These are phyloP conservation scores for Apoda limacodes DNA, from an alignment of 2,888 invertebrate species.

Conservation along the genomic window DNA sequence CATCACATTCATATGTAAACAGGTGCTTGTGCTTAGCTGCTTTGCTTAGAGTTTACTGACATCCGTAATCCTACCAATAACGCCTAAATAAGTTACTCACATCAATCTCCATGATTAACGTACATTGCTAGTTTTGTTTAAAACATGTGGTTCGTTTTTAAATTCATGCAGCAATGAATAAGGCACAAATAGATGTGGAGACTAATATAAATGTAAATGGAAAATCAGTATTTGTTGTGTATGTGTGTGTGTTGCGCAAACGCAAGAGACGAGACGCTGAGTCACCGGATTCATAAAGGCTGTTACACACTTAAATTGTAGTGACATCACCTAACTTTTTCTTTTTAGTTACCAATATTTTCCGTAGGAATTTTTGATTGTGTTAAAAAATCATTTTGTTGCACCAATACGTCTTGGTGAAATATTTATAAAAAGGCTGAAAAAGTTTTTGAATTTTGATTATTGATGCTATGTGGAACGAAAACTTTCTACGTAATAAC, in stretches of 20 bases:
- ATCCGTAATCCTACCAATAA: conserved; percentile 38
- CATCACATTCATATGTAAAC: conserved; percentile 52
- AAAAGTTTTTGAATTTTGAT: too few species aligned
- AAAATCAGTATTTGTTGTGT: conserved; percentile 20
- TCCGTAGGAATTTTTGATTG: too few species aligned
- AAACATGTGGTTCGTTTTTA: background rate
- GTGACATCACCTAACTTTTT: too few species aligned
- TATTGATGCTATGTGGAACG: too few species aligned
- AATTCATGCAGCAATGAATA: conserved; percentile 21
- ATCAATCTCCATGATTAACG: conserved; percentile 3
- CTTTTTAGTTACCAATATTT: too few species aligned
- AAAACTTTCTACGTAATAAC: too few species aligned
- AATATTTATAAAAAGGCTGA: too few species aligned
- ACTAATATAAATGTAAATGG: too few species aligned
- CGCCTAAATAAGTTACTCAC: conserved; percentile 17
- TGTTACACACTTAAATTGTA: conserved; percentile 27
- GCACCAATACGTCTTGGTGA: too few species aligned
- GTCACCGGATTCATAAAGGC: conserved; percentile 42
- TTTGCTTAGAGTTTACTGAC: conserved; percentile 58
- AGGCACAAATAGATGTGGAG: conserved; percentile 3
- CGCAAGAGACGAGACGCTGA: conserved; percentile 45
- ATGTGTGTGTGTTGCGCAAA: conserved; percentile 42
- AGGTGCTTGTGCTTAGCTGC: conserved; percentile 58
- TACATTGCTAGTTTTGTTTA: conserved; percentile 22
- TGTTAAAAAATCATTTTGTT: too few species aligned